Base-by-base conservation (phyloP, 2,113 vertebrate species). In the Gopherus evgoodei region DNA sequence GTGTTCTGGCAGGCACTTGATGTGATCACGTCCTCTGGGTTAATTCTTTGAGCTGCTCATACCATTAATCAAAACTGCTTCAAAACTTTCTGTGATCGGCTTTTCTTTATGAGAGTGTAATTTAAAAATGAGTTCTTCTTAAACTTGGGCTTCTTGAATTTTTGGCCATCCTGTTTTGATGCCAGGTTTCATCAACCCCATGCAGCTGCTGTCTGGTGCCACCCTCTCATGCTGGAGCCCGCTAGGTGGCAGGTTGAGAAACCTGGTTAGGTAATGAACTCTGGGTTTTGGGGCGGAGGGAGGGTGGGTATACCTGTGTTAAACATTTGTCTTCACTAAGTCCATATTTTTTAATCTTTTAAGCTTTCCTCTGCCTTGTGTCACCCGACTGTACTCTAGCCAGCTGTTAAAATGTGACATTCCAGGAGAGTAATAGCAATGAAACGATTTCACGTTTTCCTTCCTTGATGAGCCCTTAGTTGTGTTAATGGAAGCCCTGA, bases 381-480 rank as follows among this genome's bases (percentile, higher is more conserved):
- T 94, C 93, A 87, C 92, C 94, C 89, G 90, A 2, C 84, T 95
- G 1, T 95, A 72, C 90, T 95, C 95, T 78, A 93, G 87, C 27
- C 94, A 89, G 80, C 65, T 94, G 94, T 97, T 96, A 95, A 96
- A 97, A 93, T 80, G 83, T 95, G 80, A 83, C 1, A 2, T 97
- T 96, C 90, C 93, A 93, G 92, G 69, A 95, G 91, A 93, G 92
- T 88, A 95, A 75, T 81, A 91, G 91, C 90, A 90, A 38, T 94
- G 95, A 95, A 97, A 96, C 90, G 90, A 84, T 96, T 95, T 94
- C 59, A 57, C 86, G 83, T 97, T 97, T 97, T 97, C 95, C 90
- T 97, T 85, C 91, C 90, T 93, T 81, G 87, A 96, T 91, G 94
- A 95, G 82, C 84, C 81, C 22, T 96, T 84, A 92, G 88, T 87